Evolutionary conservation across 2,888 invertebrate genomes (phyloP), one percentile per base, ranked within the genome.

Genomic region (Cheilosia urbana): DNA sequence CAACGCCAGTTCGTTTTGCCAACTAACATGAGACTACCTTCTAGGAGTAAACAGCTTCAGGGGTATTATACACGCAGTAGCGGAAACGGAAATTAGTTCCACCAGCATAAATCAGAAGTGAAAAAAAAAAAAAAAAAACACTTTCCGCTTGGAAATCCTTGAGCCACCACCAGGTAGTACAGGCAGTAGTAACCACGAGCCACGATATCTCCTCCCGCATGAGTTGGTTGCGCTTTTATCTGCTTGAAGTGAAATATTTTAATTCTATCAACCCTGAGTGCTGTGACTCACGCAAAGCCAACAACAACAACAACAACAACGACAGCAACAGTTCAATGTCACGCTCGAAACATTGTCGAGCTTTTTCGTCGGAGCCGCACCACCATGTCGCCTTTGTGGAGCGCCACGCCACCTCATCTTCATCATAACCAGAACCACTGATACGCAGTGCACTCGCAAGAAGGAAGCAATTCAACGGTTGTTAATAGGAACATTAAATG

Each of bases 21-120:
- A 37, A 37, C 47, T 47, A 19, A 47, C 19, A 17, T 19, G 17
- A 47, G 9, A 19, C 17, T 7, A 19, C 47, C 17, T 47, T 47
- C 47, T 47, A 47, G 17, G 19, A 47, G 17, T 47, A 19, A 47
- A 17, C 19, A 47, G 9, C 17, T 11, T 37, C 11, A 37, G 37
- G 37, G 9, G 17, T 47, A 45, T 45, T 4, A 42, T 15, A 15
- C 42, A 45, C n/a, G 17, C 69, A 72, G 63, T 81, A 72, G 76
- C 85, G 85, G 85, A 85, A 81, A 85, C 85, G 81, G 76, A 85
- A 81, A 85, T 85, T 81, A 71, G 81, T 85, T 85, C 72, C 81
- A 85, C 81, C 81, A 72, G 76, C 76, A 60, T 85, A 65, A 79
- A 80, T 80, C 79, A 71, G 47, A 66, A 71, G 51, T 68, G 51